phyloP scores from a whole-genome alignment of 2,888 invertebrate species.

The Ichneumoninae sp. region DNA sequence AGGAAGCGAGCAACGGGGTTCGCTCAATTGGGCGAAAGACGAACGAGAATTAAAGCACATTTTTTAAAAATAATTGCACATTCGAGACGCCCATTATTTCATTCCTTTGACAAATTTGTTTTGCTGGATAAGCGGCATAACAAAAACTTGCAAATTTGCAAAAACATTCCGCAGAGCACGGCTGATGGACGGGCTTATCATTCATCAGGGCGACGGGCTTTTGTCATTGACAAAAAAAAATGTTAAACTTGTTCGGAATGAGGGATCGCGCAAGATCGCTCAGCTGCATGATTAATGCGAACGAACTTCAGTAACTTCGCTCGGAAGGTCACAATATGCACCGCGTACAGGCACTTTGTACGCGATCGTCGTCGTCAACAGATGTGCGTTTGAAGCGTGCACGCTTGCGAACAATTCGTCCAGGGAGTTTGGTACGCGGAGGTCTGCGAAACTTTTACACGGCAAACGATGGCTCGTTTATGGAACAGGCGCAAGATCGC shows the following conservation, averaged over 20 bases:
- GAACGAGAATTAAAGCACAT: background rate
- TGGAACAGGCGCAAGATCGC: constrained; percentile 41
- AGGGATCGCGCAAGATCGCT: background rate
- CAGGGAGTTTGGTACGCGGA: constrained; percentile 1
- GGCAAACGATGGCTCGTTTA: constrained; percentile 34
- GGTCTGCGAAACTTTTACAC: background rate
- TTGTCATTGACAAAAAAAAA: background rate
- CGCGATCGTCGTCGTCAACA: background rate
- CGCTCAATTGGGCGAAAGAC: constrained; percentile 23
- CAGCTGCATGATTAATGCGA: background rate
- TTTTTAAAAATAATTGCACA: background rate
- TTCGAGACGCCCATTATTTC: background rate
- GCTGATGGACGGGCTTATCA: no score
- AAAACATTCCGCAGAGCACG: no score
- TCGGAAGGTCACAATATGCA: background rate
- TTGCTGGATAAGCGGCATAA: background rate
- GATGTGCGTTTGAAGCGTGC: constrained; percentile 4
- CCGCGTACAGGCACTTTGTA: background rate
- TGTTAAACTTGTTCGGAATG: background rate
- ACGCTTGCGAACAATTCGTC: background rate
- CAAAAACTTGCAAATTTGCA: background rate
- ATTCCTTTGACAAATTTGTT: background rate
- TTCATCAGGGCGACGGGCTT: background rate
- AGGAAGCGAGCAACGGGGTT: background rate
- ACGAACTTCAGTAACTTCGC: background rate